Base-by-base conservation (phyloP, 2,797 vertebrate genomes). In the Galago senegalensis region DNA sequence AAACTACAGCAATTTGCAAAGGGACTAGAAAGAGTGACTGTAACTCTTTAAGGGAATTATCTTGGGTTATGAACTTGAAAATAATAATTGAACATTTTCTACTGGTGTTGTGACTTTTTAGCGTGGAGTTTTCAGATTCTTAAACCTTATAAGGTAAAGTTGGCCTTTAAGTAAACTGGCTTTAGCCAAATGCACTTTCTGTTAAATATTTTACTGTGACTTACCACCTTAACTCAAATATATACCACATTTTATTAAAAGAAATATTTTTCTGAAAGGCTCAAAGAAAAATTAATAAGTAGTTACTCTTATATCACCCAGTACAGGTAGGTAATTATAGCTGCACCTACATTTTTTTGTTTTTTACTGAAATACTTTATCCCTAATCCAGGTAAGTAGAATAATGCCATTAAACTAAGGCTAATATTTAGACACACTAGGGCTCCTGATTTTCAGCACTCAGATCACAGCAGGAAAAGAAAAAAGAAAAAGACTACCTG, bases 201-300 rank as follows among this genome's bases (percentile, higher is more conserved):
- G 9, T 67, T 84, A 49, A 91, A 53, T 37, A 5, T 60, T 80
- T 89, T 87, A 27, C 82, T 89, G 10, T 89, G 31, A 89, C 49
- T 93, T 46, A 20, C 31, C n/a, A 88, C 73, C 80, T 77, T 83
- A 12, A 75, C 18, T 58, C 61, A 91, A 89, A 53, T 23, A 67
- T 70, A 27, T 43, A 31, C 20, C 25, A 69, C 12, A 80, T 72
- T 93, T 43, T 6, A 17, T 70, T 87, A 70, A 92, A 95, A 90
- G 87, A 93, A 91, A 86, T 58, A 95, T 92, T 95, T 69, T 87
- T 96, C 73, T 88, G 43, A 93, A 86, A 92, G 21, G 65, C 73
- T 97, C 85, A 93, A 86, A 97, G 40, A 46, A 65, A 92, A 72
- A 94, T 40, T 79, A 96, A 86, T 94, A 95, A 95, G 58, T 23